phyloP scores from a whole-genome alignment of 2,797 vertebrate genomes.

The Pangasius mekongensis region DNA sequence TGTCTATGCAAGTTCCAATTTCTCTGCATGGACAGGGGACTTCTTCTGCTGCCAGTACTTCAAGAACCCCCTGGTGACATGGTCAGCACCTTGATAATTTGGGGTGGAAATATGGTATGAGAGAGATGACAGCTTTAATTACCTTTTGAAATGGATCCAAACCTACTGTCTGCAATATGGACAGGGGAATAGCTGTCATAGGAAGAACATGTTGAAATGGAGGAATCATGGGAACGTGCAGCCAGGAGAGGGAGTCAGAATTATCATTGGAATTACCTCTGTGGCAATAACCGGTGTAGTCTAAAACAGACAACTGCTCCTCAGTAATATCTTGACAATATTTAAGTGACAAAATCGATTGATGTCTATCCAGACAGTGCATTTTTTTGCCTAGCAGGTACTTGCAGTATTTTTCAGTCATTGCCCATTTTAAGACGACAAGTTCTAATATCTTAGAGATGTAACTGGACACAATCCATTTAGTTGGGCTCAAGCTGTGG shows the following conservation, averaged over 20 bases:
- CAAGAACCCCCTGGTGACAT: conserved; percentile 10
- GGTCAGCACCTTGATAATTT: conserved; percentile 7
- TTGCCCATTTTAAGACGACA: background rate
- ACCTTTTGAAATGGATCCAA: conserved; percentile 12
- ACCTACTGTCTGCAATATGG: conserved; percentile 1
- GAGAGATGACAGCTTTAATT: conserved; percentile 16
- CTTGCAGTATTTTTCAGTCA: background rate
- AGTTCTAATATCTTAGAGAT: conserved; percentile 1
- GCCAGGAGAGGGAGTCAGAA: background rate
- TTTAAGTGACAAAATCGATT: background rate
- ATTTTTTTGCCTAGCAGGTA: background rate
- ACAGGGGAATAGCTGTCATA: conserved; percentile 18
- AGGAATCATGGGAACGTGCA: background rate
- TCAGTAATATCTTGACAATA: background rate
- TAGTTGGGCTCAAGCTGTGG: background rate
- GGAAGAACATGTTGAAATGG: background rate
- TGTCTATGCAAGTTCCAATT: background rate
- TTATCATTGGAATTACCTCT: background rate
- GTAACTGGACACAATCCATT: conserved; percentile 3
- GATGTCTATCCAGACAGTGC: background rate
- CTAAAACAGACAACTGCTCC: background rate
- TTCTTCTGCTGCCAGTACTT: conserved; percentile 17
- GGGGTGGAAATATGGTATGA: conserved; percentile 6
- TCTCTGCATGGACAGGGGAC: background rate
- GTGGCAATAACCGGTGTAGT: background rate